Evolutionary conservation across 2,797 vertebrate genomes (phyloP).

Genomic region (Sylvia borin): DNA sequence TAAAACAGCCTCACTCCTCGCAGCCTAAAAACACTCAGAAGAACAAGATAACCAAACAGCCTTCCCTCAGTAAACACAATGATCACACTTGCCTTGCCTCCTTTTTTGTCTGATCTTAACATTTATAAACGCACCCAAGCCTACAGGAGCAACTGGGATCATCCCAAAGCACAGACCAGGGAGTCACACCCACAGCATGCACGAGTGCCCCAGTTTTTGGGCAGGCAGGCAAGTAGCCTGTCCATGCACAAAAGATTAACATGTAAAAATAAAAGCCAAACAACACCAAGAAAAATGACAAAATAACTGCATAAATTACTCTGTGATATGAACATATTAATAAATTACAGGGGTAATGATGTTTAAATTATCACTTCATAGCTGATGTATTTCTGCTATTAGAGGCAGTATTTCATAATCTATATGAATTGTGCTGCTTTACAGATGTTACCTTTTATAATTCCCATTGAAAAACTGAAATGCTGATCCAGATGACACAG

Average conservation of each 20-base stretch:
- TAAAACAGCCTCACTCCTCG: accelerated
- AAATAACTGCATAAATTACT: neutral
- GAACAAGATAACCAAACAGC: neutral
- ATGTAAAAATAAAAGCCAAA: neutral
- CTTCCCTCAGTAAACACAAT: neutral
- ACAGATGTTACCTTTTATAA: conserved; percentile 2
- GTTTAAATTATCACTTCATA: neutral
- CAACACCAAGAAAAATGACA: neutral
- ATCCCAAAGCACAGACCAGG: neutral
- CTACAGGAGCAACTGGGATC: accelerated
- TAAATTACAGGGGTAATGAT: neutral
- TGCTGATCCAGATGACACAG: neutral
- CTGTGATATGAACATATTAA: neutral
- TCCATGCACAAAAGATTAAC: neutral
- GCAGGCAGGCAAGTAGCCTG: neutral
- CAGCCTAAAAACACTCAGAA: neutral
- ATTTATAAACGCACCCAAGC: neutral
- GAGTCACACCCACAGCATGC: accelerated
- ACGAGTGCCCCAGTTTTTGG: neutral
- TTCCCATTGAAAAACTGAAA: neutral
- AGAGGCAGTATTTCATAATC: neutral
- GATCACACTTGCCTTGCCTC: neutral
- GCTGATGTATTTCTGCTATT: neutral
- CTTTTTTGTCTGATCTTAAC: neutral
- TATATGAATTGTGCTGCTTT: neutral